Evolutionary conservation across 1,140 invertebrate species (phyloP).

Genomic region (Phocides pigmalion): DNA sequence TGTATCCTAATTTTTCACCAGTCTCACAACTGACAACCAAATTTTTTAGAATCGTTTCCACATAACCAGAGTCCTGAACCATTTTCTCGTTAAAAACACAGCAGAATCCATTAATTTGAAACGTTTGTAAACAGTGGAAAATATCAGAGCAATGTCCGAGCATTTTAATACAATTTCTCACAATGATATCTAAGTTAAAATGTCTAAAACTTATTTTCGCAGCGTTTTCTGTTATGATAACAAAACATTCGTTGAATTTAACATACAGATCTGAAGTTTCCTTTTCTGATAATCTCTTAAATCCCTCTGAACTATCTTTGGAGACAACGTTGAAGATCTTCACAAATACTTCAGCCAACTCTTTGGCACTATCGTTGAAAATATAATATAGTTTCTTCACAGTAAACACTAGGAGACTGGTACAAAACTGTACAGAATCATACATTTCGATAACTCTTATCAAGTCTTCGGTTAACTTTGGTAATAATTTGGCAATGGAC

Average conservation of each 20-base stretch:
- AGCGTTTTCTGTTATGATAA: conserved; percentile 59
- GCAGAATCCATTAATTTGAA: conserved; percentile 61
- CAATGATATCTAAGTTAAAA: conserved; percentile 42
- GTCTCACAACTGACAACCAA: conserved; percentile 49
- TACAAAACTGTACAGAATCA: conserved; percentile 56
- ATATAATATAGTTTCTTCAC: conserved; percentile 63
- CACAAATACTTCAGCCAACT: conserved; percentile 46
- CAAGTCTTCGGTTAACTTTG: conserved; percentile 59
- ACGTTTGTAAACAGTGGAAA: conserved; percentile 61
- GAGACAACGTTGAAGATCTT: conserved; percentile 55
- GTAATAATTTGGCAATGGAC: conserved; percentile 54
- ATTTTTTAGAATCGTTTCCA: conserved; percentile 53
- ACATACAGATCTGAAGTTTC: conserved; percentile 53
- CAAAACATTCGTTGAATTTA: conserved; percentile 63
- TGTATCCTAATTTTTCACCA: conserved; percentile 59
- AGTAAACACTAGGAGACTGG: conserved; percentile 53
- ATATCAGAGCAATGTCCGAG: conserved; percentile 50
- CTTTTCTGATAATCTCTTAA: conserved; percentile 51
- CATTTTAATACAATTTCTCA: conserved; percentile 43
- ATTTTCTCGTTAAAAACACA: conserved; percentile 50
- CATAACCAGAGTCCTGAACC: conserved; percentile 20
- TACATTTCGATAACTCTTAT: conserved; percentile 59
- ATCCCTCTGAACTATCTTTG: conserved; percentile 39
- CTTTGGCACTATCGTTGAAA: conserved; percentile 46
- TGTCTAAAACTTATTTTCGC: conserved; percentile 48